Conservation (phyloP, 2,113 vertebrate genomes). For the Pterocles gutturalis region DNA sequence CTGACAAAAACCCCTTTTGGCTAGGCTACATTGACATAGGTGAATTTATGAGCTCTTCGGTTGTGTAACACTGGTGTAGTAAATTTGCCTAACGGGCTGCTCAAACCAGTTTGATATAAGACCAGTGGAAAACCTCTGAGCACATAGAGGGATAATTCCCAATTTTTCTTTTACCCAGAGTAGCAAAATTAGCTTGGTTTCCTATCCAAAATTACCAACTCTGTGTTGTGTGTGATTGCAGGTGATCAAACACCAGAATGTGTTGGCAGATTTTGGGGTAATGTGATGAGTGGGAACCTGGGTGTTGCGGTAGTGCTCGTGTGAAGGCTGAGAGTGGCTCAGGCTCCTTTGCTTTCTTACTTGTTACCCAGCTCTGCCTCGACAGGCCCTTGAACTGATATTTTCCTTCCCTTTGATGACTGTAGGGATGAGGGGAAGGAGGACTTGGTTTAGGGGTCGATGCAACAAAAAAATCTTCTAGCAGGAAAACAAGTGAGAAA, state of each 20-base stretch:
- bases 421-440: background rate
- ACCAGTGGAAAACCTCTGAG: background rate
- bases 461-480: background rate
- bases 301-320: background rate
- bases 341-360: background rate
- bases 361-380: background rate
- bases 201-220: background rate
- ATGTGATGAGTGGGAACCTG: accelerated
- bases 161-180: background rate
- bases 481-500: background rate
- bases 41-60: background rate
- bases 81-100: background rate
- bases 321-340: background rate
- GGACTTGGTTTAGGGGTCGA: background rate
- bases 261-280: background rate
- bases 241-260: background rate
- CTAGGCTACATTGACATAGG: background rate
- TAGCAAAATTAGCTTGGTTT: background rate
- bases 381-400: background rate
- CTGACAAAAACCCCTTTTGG: background rate
- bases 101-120: background rate
- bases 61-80: background rate
- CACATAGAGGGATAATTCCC: background rate
- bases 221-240: background rate
- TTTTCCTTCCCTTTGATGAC: background rate